Evolutionary conservation across 2,113 vertebrate genomes (phyloP).

Genomic region (Chunga burmeisteri): DNA sequence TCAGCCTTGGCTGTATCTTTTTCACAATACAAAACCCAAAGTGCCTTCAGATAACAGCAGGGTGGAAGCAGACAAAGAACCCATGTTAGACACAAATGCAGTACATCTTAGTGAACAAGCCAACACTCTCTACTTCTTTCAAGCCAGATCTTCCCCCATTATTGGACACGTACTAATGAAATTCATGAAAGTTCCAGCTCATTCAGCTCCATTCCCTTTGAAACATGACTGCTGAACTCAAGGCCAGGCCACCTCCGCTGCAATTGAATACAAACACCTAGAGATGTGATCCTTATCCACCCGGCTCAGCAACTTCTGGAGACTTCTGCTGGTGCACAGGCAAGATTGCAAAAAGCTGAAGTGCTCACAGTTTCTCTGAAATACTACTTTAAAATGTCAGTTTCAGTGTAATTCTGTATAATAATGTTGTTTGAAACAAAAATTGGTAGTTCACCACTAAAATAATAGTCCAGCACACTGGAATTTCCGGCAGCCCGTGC

Average conservation of each 20-base stretch:
- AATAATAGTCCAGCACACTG: neutral
- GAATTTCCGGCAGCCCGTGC: neutral
- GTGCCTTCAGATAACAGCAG: neutral
- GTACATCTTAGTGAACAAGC: neutral
- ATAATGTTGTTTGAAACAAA: neutral
- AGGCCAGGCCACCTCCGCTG: neutral
- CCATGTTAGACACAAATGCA: accelerated
- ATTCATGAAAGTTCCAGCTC: neutral
- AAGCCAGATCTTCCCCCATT: neutral
- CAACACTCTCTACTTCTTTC: neutral
- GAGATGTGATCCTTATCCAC: neutral
- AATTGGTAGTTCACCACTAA: neutral
- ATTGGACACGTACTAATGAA: neutral
- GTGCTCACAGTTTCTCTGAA: neutral
- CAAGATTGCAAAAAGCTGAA: neutral
- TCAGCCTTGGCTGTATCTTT: neutral
- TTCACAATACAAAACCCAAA: neutral
- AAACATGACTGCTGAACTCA: neutral
- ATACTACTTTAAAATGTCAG: neutral
- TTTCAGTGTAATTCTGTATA: neutral
- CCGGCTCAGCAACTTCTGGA: neutral
- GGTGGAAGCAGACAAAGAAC: neutral
- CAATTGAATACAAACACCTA: accelerated
- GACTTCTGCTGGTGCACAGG: neutral
- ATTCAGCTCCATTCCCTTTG: neutral